Evolutionary conservation across 1,140 invertebrate genomes (phyloP), one percentile per base, ranked within the genome.

Genomic region (Trachymyrmex cornetzi): DNA sequence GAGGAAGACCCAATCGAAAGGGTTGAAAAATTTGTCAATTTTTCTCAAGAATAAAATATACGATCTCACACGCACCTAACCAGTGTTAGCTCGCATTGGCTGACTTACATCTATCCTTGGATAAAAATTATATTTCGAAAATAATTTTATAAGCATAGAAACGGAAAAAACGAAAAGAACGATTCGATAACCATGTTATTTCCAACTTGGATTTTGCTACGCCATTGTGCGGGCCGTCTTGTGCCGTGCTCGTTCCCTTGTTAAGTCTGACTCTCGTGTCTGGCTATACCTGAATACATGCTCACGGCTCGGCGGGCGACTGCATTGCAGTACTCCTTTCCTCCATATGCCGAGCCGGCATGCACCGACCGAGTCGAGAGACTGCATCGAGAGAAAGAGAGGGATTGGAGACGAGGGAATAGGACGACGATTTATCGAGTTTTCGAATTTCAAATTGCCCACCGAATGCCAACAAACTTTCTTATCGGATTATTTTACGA

Each of bases 241-340:
- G 75, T 81, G 89, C 38, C 64, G 44, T 66, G 71, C 55, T 63
- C 75, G 74, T 77, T 87, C 75, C 55, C 86, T 75, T 89, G 69
- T 90, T 75, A 67, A 77, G 84, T 84, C 87, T 80, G 85, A 88
- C 74, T 91, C 86, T 87, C 86, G 84, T 84, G 80, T 66, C 89
- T 89, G 82, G 84, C 88, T 82, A 90, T 92, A 87, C 89, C 92
- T 91, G 92, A 94, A 94, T 93, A 91, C 89, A 93, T 91, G 91
- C 92, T 92, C 88, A 55, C 91, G 91, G 22, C 38, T 90, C 87
- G 92, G 89, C 88, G 90, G 87, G 91, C 92, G 90, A 94, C 94
- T 94, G 94, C 94, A 94, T 92, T 94, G 94, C 94, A 94, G 94
- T 94, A 93, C 90, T 91, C 75, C 75, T 85, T 77, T 90, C 90